Base-by-base conservation (phyloP, 2,888 invertebrate species). In the Lepidocyrtoides sp. region DNA sequence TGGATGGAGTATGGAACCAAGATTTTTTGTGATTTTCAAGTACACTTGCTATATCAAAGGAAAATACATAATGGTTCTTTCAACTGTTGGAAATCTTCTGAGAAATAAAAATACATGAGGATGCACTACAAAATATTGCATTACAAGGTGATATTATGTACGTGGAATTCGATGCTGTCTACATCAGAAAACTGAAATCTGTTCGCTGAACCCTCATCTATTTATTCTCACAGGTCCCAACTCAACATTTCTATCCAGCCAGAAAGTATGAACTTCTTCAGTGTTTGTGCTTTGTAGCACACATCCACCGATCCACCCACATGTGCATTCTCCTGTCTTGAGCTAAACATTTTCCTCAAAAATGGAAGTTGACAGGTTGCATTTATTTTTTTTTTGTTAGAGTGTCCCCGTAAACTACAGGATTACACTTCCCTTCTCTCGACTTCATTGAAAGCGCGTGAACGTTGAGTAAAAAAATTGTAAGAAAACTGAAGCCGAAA, bases 281-380 rank as follows among this genome's bases (percentile, higher is more conserved):
- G 17, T 54, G 17, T 23, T 23, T 10, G 14, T 17, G 26, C 60
- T 26, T 60, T 26, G 26, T 10, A 4, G 60, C 14, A 60, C 60
- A 36, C 36, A 36, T 7, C 36, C 54, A 57, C 72, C 48, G n/a
- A n/a, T 48, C n/a, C 69, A 81, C 79, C 51, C 36, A 17, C 17
- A 41, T 41, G 60, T 41, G 23, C 57, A 44, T 48, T 36, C 29
- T 72, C 54, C 32, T 75, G 75, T 75, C 54, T 63, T n/a, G n/a
- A 89, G 69, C 48, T 14, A 4, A 82, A 89, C 72, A 72, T 89
- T 69, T 87, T 89, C 72, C 82, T 75, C 48, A 72, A 83, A 89
- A 89, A 89, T 89, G 26, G 48, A 89, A 75, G 54, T 17, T 89
- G 89, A 89, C 89, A 89, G 82, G 83, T 89, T 89, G 89, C 89